phyloP scores from a whole-genome alignment of 2,888 invertebrate species.

The Onchidella celtica region DNA sequence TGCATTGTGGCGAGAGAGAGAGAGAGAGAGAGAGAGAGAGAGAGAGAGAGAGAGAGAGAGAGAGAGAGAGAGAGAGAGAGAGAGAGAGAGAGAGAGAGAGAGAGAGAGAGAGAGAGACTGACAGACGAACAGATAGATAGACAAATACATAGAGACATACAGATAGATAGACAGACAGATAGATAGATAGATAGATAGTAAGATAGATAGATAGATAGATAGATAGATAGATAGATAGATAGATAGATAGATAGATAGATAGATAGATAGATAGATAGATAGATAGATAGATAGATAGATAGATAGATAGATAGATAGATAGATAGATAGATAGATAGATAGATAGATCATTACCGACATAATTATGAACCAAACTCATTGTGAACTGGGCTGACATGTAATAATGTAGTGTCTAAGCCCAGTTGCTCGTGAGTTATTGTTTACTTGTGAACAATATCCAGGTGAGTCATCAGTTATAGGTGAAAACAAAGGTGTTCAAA shows the following conservation, averaged over 20 bases:
- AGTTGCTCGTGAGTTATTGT: no score
- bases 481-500: no score
- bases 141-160: no score
- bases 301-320: background rate
- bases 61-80: conserved; percentile 54
- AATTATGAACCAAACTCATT: no score
- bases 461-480: no score
- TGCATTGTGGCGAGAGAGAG: background rate
- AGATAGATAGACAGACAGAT: no score
- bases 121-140: no score
- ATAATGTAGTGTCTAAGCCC: no score
- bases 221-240: background rate
- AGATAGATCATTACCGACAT: background rate
- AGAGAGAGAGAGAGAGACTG: background rate
- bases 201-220: background rate
- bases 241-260: background rate
- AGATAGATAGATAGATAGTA: background rate
- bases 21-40: conserved; percentile 48
- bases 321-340: background rate
- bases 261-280: background rate
- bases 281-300: background rate
- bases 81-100: conserved; percentile 27
- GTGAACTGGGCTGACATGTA: no score
- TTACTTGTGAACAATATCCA: no score
- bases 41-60: conserved; percentile 55